phyloP scores from a whole-genome alignment of 2,797 vertebrate genomes.

The Brachyalestes nurse region DNA sequence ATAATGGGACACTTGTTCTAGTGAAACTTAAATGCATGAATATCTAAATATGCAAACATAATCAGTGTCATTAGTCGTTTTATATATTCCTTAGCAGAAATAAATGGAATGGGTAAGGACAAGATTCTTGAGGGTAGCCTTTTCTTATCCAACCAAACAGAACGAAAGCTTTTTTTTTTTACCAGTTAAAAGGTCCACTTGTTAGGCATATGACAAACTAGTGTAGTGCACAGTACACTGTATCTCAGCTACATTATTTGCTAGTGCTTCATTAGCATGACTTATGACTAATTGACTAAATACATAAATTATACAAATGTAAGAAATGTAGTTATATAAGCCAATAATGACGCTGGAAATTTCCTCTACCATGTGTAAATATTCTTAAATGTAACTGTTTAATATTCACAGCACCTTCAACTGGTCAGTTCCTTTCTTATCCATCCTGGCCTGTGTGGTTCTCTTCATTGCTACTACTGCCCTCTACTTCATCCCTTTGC shows the following conservation, averaged over 20 bases:
- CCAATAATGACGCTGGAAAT: neutral
- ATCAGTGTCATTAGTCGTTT: neutral
- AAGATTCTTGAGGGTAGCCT: neutral
- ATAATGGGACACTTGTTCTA: neutral
- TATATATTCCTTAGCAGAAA: no score
- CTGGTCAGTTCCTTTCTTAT: constrained; percentile 95
- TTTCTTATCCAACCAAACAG: neutral
- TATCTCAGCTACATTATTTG: neutral
- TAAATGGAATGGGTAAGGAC: no score
- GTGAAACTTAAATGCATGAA: neutral
- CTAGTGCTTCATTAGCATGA: neutral
- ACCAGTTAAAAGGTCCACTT: neutral
- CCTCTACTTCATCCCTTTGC: constrained; percentile 87
- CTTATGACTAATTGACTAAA: neutral
- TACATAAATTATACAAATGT: neutral
- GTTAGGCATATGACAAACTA: neutral
- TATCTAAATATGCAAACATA: no score
- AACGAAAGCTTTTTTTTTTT: neutral
- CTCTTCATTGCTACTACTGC: constrained; percentile 77
- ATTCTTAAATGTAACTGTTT: neutral
- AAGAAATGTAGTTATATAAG: neutral
- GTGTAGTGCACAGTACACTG: neutral
- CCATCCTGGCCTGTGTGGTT: constrained; percentile 84
- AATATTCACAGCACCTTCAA: constrained; percentile 87
- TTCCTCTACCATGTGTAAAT: neutral